Evolutionary conservation across 2,113 vertebrate genomes (phyloP).

Genomic region (Paratilapia polleni): DNA sequence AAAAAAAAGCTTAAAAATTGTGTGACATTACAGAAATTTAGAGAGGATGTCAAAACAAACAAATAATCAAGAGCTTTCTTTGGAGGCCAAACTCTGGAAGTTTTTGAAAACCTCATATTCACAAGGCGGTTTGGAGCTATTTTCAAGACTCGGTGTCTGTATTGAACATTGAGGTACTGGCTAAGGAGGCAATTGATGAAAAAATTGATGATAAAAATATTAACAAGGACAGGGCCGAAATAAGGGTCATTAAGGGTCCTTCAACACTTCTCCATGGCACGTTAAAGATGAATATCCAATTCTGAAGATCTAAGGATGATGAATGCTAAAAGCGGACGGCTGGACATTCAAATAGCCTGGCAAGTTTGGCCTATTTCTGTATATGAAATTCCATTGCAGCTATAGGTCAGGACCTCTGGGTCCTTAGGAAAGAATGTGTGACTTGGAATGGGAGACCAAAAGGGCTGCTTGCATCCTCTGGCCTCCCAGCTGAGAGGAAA

Average conservation of each 20-base stretch:
- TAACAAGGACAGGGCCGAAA: background rate
- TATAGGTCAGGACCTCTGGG: conserved; percentile 62
- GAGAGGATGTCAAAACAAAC: conserved; percentile 25
- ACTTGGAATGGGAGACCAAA: conserved; percentile 66
- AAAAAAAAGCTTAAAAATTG: conserved; percentile 19
- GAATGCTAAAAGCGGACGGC: background rate
- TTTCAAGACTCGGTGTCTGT: background rate
- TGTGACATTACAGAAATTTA: conserved; percentile 22
- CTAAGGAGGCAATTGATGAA: background rate
- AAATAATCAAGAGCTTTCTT: conserved; percentile 13
- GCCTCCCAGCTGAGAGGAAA: conserved; percentile 66
- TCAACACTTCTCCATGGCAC: background rate
- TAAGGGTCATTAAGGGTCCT: background rate
- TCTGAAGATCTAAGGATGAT: conserved; percentile 30
- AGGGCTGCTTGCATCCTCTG: conserved; percentile 51
- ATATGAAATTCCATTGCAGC: conserved; percentile 63
- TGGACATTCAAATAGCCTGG: conserved; percentile 38
- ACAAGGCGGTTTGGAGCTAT: background rate
- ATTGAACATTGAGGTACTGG: background rate
- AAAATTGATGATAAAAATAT: conserved; percentile 24
- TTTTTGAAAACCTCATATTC: background rate
- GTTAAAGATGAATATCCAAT: conserved; percentile 15
- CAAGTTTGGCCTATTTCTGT: conserved; percentile 64
- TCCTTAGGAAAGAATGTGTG: conserved; percentile 70
- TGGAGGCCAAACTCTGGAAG: background rate